A percentile compares a stretch with the other conserved stretches of the same genome.
Conservation (phyloP, 2,797 vertebrate species). For the Tarsius wallacei region DNA sequence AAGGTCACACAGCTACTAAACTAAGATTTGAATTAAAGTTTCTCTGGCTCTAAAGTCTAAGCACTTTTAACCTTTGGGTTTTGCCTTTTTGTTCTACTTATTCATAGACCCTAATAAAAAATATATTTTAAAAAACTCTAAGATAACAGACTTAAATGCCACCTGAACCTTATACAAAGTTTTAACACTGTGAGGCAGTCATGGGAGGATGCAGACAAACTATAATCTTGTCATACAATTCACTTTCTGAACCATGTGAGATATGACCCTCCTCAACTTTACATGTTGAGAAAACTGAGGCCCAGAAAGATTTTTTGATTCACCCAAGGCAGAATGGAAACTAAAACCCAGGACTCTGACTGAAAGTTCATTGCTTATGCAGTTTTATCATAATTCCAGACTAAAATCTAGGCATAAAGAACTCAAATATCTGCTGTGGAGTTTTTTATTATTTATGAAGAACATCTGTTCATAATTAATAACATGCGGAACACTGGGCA, state of each 20-base stretch:
- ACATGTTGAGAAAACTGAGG: slow-evolving; percentile 54
- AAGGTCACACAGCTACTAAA: slow-evolving; percentile 70
- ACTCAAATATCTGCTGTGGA: slow-evolving; percentile 63
- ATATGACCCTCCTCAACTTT: slow-evolving; percentile 17
- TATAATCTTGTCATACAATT: slow-evolving; percentile 58
- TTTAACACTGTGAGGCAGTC: slow-evolving; percentile 37
- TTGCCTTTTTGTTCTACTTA: slow-evolving; percentile 24
- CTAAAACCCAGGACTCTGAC: slow-evolving; percentile 42
- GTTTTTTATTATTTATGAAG: slow-evolving; percentile 79
- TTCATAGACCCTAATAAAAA: slow-evolving; percentile 57
- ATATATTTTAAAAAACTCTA: neutral
- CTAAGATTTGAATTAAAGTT: slow-evolving; percentile 63
- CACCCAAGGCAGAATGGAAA: slow-evolving; percentile 56
- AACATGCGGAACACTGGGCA: slow-evolving; percentile 46
- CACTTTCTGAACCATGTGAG: slow-evolving; percentile 67
- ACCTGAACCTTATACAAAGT: slow-evolving; percentile 53
- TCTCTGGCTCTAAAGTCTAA: slow-evolving; percentile 73
- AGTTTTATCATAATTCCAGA: slow-evolving; percentile 68
- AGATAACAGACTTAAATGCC: slow-evolving; percentile 26
- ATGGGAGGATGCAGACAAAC: slow-evolving; percentile 2
- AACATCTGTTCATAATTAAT: slow-evolving; percentile 82
- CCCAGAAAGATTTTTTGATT: slow-evolving; percentile 66
- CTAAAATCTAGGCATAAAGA: slow-evolving; percentile 62
- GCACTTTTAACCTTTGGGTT: slow-evolving; percentile 55
- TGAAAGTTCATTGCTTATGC: slow-evolving; percentile 43